These are phyloP conservation scores for Catharus ustulatus DNA, from an alignment of 2,797 vertebrate genomes.

Conservation along the genomic window DNA sequence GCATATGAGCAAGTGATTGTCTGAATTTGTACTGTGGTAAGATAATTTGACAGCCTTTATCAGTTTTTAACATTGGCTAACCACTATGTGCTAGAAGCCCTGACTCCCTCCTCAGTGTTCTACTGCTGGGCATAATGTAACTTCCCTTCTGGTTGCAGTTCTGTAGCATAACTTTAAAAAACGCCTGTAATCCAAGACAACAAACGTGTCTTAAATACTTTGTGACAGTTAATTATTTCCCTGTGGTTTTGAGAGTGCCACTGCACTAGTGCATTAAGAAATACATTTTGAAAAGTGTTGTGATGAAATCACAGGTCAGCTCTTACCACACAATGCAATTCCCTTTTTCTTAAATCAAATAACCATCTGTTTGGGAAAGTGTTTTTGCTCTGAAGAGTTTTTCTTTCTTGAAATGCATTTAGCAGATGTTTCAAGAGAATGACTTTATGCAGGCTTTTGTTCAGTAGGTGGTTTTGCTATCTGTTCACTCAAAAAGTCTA, in stretches of 20 bases:
- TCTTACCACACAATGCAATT: constrained; percentile 15
- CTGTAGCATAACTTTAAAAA: neutral
- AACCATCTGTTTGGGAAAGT: constrained; percentile 39
- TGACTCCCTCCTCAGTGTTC: neutral
- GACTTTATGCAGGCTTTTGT: neutral
- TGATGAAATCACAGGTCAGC: constrained; percentile 39
- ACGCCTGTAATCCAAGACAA: neutral
- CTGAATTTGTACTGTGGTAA: neutral
- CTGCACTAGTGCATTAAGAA: neutral
- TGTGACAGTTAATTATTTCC: constrained; percentile 6
- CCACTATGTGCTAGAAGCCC: neutral
- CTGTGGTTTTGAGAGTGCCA: neutral
- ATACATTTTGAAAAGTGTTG: constrained; percentile 1
- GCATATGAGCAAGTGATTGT: neutral
- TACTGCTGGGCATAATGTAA: neutral
- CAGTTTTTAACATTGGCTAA: neutral
- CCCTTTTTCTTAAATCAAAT: constrained; percentile 46
- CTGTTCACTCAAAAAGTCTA: neutral
- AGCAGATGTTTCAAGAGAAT: constrained; percentile 28
- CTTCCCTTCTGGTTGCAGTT: neutral
- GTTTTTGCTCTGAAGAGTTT: neutral
- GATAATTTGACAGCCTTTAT: neutral
- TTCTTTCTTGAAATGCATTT: constrained; percentile 27
- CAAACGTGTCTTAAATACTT: neutral
- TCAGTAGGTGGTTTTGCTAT: neutral